A percentile compares a stretch with the other conserved stretches of the same genome.
phyloP scores from a whole-genome alignment of 2,113 vertebrate species.

The Entomyzon cyanotis region DNA sequence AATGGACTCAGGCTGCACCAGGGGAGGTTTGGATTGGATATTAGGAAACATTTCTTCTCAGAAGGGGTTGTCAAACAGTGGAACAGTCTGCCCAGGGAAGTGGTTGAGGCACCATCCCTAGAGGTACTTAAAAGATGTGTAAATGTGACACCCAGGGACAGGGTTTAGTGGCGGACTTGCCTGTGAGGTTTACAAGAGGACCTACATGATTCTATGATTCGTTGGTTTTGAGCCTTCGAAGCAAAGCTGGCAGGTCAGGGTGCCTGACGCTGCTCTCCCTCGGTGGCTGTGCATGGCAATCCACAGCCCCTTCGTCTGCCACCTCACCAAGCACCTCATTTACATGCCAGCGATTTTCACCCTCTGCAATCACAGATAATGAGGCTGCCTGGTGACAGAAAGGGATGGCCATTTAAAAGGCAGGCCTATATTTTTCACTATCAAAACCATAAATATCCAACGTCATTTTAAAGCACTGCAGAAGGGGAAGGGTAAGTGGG shows the following conservation, averaged over 20 bases:
- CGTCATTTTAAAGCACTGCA: neutral
- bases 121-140: neutral
- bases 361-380: neutral
- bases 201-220: neutral
- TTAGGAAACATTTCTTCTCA: neutral
- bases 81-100: neutral
- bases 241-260: rapidly evolving
- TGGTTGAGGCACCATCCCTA: neutral
- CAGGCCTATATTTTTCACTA: neutral
- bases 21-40: neutral
- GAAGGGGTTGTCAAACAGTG: neutral
- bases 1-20: neutral
- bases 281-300: neutral
- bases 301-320: conserved; percentile 29
- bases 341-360: neutral
- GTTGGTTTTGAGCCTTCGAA: neutral
- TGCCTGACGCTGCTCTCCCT: neutral
- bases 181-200: no score
- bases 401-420: neutral
- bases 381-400: neutral
- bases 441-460: neutral
- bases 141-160: neutral
- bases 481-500: neutral
- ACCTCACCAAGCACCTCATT: conserved; percentile 6
- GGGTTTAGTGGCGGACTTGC: neutral